These are phyloP conservation scores for Pammene fasciana DNA, from an alignment of 2,888 invertebrate genomes.

Conservation along the genomic window DNA sequence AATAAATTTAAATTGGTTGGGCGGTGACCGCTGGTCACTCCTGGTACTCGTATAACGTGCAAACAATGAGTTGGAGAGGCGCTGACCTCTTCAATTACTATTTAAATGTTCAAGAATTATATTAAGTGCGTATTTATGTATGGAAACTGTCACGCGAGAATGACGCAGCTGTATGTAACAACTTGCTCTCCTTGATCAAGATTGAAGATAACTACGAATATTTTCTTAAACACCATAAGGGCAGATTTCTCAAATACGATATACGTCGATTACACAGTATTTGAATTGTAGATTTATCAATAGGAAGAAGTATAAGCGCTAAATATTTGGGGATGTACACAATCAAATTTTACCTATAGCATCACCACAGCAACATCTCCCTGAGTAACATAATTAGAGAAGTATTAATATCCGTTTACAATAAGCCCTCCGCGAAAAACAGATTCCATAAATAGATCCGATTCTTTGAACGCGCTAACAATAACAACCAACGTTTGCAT, in stretches of 20 bases:
- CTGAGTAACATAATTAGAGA: slow-evolving; percentile 1
- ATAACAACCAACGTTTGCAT: slow-evolving; percentile 18
- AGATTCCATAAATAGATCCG: slow-evolving; percentile 21
- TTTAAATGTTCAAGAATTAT: slow-evolving; percentile 28
- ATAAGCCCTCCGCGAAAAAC: slow-evolving; percentile 4
- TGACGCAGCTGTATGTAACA: background rate
- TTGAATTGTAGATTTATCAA: too few species aligned
- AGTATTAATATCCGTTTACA: slow-evolving; percentile 1
- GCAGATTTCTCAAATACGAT: too few species aligned
- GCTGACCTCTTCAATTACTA: slow-evolving; percentile 38
- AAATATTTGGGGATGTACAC: background rate
- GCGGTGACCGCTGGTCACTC: slow-evolving; percentile 45
- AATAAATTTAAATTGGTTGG: slow-evolving; percentile 73
- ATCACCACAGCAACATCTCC: background rate
- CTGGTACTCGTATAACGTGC: slow-evolving; percentile 29
- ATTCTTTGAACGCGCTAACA: slow-evolving; percentile 25
- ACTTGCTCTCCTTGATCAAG: background rate
- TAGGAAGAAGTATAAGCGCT: too few species aligned
- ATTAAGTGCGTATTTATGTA: slow-evolving; percentile 1
- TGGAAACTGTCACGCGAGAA: slow-evolving; percentile 15
- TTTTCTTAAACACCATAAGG: too few species aligned
- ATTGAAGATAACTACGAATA: too few species aligned
- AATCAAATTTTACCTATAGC: background rate
- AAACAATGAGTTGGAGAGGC: slow-evolving; percentile 33
- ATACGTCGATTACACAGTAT: too few species aligned